Conservation (phyloP, 2,113 vertebrate species). For the Mellivora capensis region DNA sequence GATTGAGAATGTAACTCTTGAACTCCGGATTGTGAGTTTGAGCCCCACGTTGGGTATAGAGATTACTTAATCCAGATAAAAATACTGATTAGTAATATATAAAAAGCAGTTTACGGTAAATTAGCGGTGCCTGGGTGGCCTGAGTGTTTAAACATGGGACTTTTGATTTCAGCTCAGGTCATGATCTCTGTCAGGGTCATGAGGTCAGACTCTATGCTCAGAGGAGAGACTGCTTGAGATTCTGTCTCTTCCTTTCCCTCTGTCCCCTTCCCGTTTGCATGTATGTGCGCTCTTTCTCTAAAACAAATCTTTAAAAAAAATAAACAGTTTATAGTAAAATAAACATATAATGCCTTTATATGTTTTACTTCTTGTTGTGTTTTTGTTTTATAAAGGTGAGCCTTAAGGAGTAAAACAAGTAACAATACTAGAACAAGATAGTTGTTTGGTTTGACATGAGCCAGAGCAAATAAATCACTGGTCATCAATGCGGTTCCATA, state of each 20-base stretch:
- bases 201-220: not conserved
- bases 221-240: not conserved
- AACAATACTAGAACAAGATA: not conserved
- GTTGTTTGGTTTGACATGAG: not conserved
- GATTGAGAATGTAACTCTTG: not conserved
- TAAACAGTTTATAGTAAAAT: not conserved
- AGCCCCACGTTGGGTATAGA: not conserved
- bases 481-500: not conserved
- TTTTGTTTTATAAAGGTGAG: not conserved
- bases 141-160: not conserved
- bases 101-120: not conserved
- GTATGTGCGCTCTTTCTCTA: not conserved
- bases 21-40: not conserved
- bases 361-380: not conserved
- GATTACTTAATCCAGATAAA: not conserved
- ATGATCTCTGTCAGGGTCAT: not conserved
- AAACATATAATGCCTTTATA: not conserved
- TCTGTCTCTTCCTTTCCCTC: not conserved
- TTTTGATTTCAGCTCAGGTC: not conserved
- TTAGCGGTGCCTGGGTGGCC: not conserved
- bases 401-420: slow-evolving; percentile 4
- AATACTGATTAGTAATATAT: not conserved
- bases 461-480: not conserved
- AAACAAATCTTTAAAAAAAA: not conserved
- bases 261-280: not conserved